These are phyloP conservation scores for Lathronympha strigana DNA, from an alignment of 2,888 invertebrate genomes.

Conservation along the genomic window DNA sequence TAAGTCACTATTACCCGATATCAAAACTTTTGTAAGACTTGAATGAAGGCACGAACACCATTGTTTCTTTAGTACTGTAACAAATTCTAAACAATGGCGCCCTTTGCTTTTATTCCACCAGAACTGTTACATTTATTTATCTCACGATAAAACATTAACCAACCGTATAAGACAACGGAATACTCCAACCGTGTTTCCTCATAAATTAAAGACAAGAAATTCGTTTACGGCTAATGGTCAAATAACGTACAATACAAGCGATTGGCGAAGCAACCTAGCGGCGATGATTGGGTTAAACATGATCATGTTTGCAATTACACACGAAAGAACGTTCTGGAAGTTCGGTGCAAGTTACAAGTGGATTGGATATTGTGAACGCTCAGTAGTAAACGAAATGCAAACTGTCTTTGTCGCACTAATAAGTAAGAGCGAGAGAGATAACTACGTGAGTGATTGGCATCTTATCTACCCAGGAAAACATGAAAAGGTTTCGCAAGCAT, in stretches of 20 bases:
- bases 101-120: neutral
- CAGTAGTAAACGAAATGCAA: no score
- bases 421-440: no score
- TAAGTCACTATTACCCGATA: neutral
- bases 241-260: neutral
- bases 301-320: slow-evolving; percentile 61
- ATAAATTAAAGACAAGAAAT: slow-evolving; percentile 14
- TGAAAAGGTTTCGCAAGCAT: no score
- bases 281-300: slow-evolving; percentile 54
- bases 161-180: slow-evolving; percentile 1
- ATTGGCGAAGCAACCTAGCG: slow-evolving; percentile 43
- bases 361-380: neutral
- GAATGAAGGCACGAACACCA: neutral
- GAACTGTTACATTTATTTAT: neutral
- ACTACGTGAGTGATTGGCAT: no score
- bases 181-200: slow-evolving; percentile 3
- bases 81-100: neutral
- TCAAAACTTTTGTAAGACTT: neutral
- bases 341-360: slow-evolving; percentile 32
- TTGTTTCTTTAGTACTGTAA: neutral
- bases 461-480: no score
- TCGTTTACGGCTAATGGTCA: neutral
- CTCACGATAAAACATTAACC: neutral
- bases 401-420: no score
- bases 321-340: slow-evolving; percentile 43